These are phyloP conservation scores for Rotaria socialis DNA, from an alignment of 2,888 invertebrate genomes.

Conservation along the genomic window DNA sequence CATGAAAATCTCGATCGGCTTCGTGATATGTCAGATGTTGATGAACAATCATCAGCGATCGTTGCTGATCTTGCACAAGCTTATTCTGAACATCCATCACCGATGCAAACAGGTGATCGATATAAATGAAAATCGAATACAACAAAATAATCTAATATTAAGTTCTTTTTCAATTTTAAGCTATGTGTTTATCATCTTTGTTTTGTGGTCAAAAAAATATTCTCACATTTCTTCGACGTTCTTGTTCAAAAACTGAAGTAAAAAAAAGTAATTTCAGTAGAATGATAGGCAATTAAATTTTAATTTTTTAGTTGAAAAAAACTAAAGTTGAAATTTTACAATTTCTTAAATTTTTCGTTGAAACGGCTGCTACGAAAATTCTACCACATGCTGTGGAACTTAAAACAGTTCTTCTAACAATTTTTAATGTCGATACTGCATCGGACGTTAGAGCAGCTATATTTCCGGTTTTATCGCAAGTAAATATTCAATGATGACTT, in stretches of 20 bases:
- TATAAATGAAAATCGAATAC: neutral
- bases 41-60: constrained; percentile 26
- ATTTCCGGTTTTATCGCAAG: constrained; percentile 43
- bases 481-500: neutral
- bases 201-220: constrained; percentile 43
- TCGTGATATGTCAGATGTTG: neutral
- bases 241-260: constrained; percentile 41
- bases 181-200: constrained; percentile 43
- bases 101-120: constrained; percentile 21
- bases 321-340: constrained; percentile 53
- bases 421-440: constrained; percentile 41
- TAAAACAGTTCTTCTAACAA: constrained; percentile 48
- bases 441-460: constrained; percentile 43
- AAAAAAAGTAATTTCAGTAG: neutral
- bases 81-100: constrained; percentile 38
- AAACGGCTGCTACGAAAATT: constrained; percentile 52
- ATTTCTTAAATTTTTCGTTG: constrained; percentile 52
- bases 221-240: constrained; percentile 44
- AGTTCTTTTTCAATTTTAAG: neutral
- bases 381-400: constrained; percentile 55
- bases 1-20: neutral
- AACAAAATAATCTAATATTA: neutral
- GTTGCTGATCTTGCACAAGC: constrained; percentile 38
- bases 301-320: constrained; percentile 50
- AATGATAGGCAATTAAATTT: neutral